These are phyloP conservation scores for Eumacrocentrus americanus DNA, from an alignment of 2,888 invertebrate genomes.

Conservation along the genomic window DNA sequence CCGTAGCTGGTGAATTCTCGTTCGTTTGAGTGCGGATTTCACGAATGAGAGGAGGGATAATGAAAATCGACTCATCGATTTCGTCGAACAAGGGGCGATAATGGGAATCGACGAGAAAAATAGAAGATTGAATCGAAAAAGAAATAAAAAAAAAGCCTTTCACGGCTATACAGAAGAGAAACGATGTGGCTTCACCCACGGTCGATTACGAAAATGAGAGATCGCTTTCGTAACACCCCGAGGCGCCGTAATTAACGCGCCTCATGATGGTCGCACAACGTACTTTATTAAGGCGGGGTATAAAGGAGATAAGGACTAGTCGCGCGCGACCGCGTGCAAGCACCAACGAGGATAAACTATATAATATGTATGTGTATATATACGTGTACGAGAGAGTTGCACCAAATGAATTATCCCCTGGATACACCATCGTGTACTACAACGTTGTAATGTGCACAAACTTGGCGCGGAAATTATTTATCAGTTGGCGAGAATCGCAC, in stretches of 20 bases:
- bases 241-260: constrained; percentile 43
- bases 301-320: constrained; percentile 37
- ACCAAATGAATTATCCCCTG: constrained; percentile 30
- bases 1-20: neutral
- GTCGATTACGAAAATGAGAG: constrained; percentile 43
- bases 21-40: constrained; percentile 11
- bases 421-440: constrained; percentile 14
- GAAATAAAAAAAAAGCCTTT: neutral
- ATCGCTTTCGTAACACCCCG: constrained; percentile 43
- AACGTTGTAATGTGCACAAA: neutral
- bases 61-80: constrained; percentile 24
- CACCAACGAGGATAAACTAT: constrained; percentile 23
- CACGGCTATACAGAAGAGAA: neutral
- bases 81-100: constrained; percentile 7
- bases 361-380: neutral
- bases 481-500: neutral
- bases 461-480: neutral
- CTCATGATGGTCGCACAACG: constrained; percentile 24
- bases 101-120: constrained; percentile 1
- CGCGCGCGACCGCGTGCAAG: constrained; percentile 4
- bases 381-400: constrained; percentile 18
- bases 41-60: constrained; percentile 19
- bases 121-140: neutral
- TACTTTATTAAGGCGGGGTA: constrained; percentile 38
- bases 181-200: constrained; percentile 7